phyloP scores from a whole-genome alignment of 2,888 invertebrate species.

The Cerastoderma edule region DNA sequence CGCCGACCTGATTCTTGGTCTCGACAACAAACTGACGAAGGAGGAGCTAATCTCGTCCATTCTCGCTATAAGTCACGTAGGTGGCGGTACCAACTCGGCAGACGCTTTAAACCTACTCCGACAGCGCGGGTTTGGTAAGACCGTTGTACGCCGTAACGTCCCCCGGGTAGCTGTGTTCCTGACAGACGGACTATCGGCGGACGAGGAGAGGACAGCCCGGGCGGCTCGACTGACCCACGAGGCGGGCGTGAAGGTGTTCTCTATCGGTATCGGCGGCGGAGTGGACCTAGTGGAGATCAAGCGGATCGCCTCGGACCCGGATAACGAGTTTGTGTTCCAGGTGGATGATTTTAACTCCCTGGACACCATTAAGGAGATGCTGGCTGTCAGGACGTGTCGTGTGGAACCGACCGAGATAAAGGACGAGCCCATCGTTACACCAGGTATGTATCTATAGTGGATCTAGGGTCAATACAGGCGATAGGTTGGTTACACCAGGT shows the following conservation, averaged over 20 bases:
- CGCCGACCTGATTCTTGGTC: constrained; percentile 53
- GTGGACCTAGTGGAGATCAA: constrained; percentile 69
- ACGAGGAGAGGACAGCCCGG: constrained; percentile 63
- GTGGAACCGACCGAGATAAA: constrained; percentile 37
- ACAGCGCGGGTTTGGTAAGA: constrained; percentile 58
- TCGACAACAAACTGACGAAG: constrained; percentile 54
- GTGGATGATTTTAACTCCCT: constrained; percentile 73
- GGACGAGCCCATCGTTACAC: constrained; percentile 34
- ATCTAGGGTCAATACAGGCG: neutral
- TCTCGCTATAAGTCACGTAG: constrained; percentile 49
- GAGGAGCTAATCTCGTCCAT: constrained; percentile 56
- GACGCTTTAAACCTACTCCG: constrained; percentile 64
- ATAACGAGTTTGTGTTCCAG: constrained; percentile 68
- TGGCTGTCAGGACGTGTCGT: constrained; percentile 74
- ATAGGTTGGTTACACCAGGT: constrained; percentile 48
- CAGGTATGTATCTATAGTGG: constrained; percentile 32
- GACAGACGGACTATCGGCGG: constrained; percentile 76
- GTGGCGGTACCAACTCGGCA: constrained; percentile 69
- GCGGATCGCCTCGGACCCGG: constrained; percentile 71
- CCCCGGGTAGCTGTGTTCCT: constrained; percentile 75
- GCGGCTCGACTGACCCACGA: constrained; percentile 68
- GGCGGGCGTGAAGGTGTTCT: constrained; percentile 72
- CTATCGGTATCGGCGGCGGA: constrained; percentile 76
- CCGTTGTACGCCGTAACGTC: constrained; percentile 59
- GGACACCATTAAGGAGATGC: constrained; percentile 68